A percentile compares a stretch with the other conserved stretches of the same genome.
Evolutionary conservation across 2,113 vertebrate genomes (phyloP).

Genomic region (Ophthalmolycus amberensis): DNA sequence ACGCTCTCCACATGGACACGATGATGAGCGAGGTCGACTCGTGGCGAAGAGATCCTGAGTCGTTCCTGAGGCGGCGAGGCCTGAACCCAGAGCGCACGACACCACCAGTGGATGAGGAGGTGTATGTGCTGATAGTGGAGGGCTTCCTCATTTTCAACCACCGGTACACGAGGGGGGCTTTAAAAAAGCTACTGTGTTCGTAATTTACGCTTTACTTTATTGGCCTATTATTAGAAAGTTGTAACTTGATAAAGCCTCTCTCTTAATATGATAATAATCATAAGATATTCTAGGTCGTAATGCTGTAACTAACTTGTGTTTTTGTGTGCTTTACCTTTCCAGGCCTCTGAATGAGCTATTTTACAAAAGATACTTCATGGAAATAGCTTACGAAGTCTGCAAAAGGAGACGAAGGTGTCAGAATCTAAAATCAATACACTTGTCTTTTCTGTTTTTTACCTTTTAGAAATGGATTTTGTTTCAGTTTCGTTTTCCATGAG

Average conservation of each 20-base stretch:
- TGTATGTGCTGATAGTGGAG: slow-evolving; percentile 90
- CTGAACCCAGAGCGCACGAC: background rate
- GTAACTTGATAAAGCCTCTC: background rate
- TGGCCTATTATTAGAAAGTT: background rate
- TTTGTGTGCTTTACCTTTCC: slow-evolving; percentile 46
- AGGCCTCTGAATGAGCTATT: slow-evolving; percentile 89
- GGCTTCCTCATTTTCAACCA: slow-evolving; percentile 96
- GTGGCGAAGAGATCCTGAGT: slow-evolving; percentile 81
- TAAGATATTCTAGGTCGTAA: background rate
- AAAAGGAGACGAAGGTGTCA: slow-evolving; percentile 88
- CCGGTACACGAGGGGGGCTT: slow-evolving; percentile 81
- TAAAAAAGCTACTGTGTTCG: background rate
- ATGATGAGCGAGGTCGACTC: slow-evolving; percentile 86
- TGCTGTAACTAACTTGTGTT: background rate
- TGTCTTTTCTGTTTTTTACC: background rate
- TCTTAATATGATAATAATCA: background rate
- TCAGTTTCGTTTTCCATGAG: background rate
- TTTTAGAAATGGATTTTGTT: background rate
- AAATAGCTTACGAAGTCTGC: slow-evolving; percentile 92
- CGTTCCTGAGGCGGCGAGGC: slow-evolving; percentile 50
- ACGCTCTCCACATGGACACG: slow-evolving; percentile 92
- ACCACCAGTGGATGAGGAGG: slow-evolving; percentile 31
- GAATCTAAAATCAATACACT: background rate
- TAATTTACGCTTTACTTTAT: background rate
- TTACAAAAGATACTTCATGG: slow-evolving; percentile 91